Evolutionary conservation across 2,888 invertebrate genomes (phyloP), one percentile per base, ranked within the genome.

Genomic region (Netelia inedita): DNA sequence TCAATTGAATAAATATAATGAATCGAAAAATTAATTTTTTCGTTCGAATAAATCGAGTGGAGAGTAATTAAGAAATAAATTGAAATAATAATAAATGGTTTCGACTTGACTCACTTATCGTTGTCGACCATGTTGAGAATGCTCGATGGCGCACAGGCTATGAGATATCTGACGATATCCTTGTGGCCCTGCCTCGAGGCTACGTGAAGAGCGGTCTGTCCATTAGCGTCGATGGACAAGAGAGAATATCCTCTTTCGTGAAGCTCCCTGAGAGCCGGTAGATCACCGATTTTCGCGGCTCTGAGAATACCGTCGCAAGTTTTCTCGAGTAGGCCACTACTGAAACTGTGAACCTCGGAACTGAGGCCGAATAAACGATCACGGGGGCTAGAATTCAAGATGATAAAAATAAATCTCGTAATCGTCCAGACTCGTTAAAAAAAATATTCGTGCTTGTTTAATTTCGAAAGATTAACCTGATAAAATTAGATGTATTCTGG

Each of bases 131-230:
- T 97, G 94, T 98, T 97, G 85, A 98, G 95, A 85, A 98, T 96
- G 65, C 96, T 95, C 75, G 97, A 95, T 10, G 98, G 98, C 23
- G 98, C 98, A 94, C 96, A 96, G 78, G 97, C 96, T 85, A 98
- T 96, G 88, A 98, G 95, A 94, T 98, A 98, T 94, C 97, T 97
- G 83, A 98, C 97, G 88, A 98, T 96, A 91, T 98, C 97, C 93
- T 97, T 97, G 94, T 98, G 97, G 68, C 98, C 98, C 93, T 97
- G 97, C 86, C 97, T 95, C 78, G 98, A 97, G 50, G 98, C 98
- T 89, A 98, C 96, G 94, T 99, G 99, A 87, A 99, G 95, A 74
- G 98, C 97, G 46, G 98, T 98, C 94, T 98, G 98, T 16, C 98
- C 98, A 87, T 94, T 95, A 75, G 96, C 95, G 94, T 98, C 98